Conservation (phyloP, 2,113 vertebrate genomes). For the Calcarius ornatus region DNA sequence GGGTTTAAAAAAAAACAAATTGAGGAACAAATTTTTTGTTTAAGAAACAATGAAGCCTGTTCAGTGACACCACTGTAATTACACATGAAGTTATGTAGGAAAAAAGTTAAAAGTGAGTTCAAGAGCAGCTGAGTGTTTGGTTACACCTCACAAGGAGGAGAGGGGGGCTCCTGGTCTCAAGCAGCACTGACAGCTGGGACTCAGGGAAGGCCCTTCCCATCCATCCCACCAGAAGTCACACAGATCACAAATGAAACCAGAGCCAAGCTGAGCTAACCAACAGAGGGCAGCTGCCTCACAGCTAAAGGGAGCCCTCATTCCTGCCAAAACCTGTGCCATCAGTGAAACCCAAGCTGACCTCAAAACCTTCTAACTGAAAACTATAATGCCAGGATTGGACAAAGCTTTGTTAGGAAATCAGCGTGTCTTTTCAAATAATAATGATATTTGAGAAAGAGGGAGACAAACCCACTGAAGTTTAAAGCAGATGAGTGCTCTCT, state of each 20-base stretch:
- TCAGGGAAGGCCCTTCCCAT: background rate
- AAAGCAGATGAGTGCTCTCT: background rate
- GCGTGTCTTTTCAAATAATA: background rate
- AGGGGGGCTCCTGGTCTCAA: background rate
- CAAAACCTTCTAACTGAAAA: background rate
- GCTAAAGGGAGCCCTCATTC: background rate
- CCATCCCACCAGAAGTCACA: background rate
- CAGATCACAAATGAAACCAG: background rate
- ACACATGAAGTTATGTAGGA: background rate
- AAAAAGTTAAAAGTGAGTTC: background rate
- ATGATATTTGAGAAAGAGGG: background rate
- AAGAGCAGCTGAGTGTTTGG: fast-evolving
- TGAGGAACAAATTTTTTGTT: background rate
- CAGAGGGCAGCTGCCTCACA: conserved; percentile 26
- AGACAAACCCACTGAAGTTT: background rate
- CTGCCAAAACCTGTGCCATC: background rate
- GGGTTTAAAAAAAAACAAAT: background rate
- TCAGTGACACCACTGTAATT: background rate
- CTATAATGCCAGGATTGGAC: fast-evolving
- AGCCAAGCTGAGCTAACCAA: background rate
- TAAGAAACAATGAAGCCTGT: background rate
- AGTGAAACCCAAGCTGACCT: background rate
- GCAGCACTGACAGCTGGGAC: fast-evolving
- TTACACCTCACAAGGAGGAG: fast-evolving
- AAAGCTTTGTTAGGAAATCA: background rate